These are phyloP conservation scores for Paraplagusia blochii DNA, from an alignment of 2,113 vertebrate genomes.

Conservation along the genomic window DNA sequence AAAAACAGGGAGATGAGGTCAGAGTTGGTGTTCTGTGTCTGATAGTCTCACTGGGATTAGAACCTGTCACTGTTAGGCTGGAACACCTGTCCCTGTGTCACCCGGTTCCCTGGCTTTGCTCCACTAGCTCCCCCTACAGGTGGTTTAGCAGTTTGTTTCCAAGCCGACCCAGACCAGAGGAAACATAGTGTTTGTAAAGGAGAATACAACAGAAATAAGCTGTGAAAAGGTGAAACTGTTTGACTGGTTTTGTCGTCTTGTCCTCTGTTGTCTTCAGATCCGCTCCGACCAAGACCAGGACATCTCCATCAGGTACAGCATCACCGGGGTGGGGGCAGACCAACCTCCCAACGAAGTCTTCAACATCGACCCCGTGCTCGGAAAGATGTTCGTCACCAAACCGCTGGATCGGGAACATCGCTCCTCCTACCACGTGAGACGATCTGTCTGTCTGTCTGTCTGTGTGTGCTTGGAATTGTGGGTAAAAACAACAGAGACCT, in stretches of 20 bases:
- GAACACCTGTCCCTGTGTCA: no score
- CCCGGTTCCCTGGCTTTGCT: no score
- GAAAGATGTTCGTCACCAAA: conserved; percentile 92
- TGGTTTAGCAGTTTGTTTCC: no score
- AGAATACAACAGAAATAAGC: no score
- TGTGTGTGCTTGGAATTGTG: no score
- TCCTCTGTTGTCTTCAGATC: conserved; percentile 77
- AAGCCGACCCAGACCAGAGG: no score
- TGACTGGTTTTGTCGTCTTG: not conserved
- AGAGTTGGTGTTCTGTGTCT: not conserved
- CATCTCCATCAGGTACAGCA: conserved; percentile 92
- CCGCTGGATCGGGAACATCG: conserved; percentile 91
- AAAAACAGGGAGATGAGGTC: no score
- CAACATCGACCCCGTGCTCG: conserved; percentile 89
- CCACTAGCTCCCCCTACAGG: no score
- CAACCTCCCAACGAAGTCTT: conserved; percentile 94
- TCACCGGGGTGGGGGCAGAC: conserved; percentile 90
- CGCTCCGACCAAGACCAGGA: conserved; percentile 95
- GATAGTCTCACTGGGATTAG: conserved; percentile 6
- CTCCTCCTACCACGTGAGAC: conserved; percentile 91
- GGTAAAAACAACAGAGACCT: no score
- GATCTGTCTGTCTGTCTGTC: no score
- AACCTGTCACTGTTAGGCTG: no score
- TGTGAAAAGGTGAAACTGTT: not conserved
- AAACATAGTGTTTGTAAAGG: no score